Percentiles rank a stretch among this genome's conserved stretches.
Evolutionary conservation across 2,888 invertebrate genomes (phyloP).

Genomic region (Phengaris alcon): DNA sequence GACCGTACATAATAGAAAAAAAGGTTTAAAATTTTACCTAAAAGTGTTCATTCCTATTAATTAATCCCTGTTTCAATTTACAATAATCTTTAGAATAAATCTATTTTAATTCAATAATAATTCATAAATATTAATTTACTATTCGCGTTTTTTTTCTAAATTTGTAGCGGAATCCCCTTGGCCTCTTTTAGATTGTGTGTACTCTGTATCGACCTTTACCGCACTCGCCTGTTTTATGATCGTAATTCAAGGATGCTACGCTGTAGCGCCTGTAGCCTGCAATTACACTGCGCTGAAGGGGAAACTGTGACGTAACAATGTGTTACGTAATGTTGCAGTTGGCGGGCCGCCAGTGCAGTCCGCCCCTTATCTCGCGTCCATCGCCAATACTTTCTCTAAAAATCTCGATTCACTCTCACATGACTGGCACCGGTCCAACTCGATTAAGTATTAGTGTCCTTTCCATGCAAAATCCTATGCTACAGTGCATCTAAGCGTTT

Average conservation of each 20-base stretch:
- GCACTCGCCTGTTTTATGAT: background rate
- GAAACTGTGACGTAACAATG: conserved; percentile 39
- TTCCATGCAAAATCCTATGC: conserved; percentile 26
- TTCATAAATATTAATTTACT: too few relatives aligned
- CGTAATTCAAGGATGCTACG: conserved; percentile 8
- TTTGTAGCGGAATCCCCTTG: too few relatives aligned
- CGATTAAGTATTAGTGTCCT: conserved; percentile 30
- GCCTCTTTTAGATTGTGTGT: too few relatives aligned
- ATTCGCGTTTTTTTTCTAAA: too few relatives aligned
- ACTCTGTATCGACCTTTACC: background rate
- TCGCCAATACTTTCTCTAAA: conserved; percentile 50
- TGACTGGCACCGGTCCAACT: conserved; percentile 39
- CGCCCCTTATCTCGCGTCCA: conserved; percentile 55
- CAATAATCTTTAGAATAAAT: too few relatives aligned
- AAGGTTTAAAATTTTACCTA: too few relatives aligned
- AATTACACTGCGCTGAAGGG: background rate
- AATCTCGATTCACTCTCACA: conserved; percentile 42
- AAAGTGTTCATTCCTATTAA: too few relatives aligned
- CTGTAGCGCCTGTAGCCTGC: background rate
- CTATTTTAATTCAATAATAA: too few relatives aligned
- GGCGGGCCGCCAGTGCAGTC: conserved; percentile 59
- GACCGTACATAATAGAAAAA: too few relatives aligned
- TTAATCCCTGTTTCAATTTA: too few relatives aligned
- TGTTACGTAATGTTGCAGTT: conserved; percentile 53
- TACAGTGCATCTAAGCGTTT: conserved; percentile 1